Base-by-base conservation (phyloP, 2,888 invertebrate genomes). In the Caenorhabditis imperialis region DNA sequence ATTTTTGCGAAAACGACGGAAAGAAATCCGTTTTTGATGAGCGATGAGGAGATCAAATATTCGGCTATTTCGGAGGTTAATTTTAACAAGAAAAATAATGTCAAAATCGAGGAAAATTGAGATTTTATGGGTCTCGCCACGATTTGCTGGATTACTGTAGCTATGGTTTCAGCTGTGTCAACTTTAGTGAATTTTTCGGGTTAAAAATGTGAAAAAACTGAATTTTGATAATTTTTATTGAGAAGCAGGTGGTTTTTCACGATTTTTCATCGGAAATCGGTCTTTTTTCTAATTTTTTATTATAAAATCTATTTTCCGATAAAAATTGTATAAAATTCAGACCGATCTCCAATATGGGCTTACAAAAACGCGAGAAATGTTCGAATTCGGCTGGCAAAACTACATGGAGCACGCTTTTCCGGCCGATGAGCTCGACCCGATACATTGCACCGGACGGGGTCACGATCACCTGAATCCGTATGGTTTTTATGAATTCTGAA, bases 321-420 rank as follows among this genome's bases (percentile, higher is more conserved):
- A 6, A 30, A 30, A 30, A 30, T 7, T 7, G 12, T 14, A 23
- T 12, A 51, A 51, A 30, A 30, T 60, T 5, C 51, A 78, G 75
- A 40, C 23, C 6, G 77, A 79, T 33, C 22, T 74, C 1, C 30
- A 67, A 35, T 67, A 78, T 48, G 84, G 81, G 1, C 50, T 76
- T 3, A 67, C 80, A 10, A 79, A 80, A 61, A 81, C 83, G 1
- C 60, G 78, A 20, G 84, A 85, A 65, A 86, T 86, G 86, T 86
- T 86, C 65, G 76, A 84, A 54, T 85, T 83, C 42, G 86, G 84
- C 3, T 82, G 78, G 85, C 91, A 92, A 82, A 91, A 90, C 83
- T 92, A 92, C 88, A 91, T 92, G 91, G 90, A 90, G 79, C 89
- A 91, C 88, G 92, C 92, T 0, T 92, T 91, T 87, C 92, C 92